A percentile compares a stretch with the other conserved stretches of the same genome.
Conservation (phyloP, 2,797 vertebrate genomes). For the Spatula versicolor region DNA sequence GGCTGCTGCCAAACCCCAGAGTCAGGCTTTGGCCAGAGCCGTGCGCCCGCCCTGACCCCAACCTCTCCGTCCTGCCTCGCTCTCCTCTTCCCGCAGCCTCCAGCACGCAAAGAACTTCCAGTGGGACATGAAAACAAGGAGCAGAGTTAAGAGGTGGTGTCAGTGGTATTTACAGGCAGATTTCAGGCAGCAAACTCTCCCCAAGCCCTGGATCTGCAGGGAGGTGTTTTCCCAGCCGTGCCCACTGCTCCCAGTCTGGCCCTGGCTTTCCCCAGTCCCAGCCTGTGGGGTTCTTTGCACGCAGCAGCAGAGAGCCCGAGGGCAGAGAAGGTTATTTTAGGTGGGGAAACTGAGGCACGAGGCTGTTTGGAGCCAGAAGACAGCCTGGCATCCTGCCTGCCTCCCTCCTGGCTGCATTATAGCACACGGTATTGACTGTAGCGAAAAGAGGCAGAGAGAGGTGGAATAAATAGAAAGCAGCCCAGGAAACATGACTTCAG, state of each 20-base stretch:
- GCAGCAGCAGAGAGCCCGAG: neutral
- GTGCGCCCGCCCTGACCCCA: fast-evolving
- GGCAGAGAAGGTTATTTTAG: neutral
- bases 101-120: neutral
- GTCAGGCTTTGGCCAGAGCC: neutral
- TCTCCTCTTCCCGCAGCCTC: neutral
- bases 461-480: neutral
- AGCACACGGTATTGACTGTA: neutral
- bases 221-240: neutral
- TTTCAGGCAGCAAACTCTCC: neutral
- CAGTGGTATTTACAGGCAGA: neutral
- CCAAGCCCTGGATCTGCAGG: fast-evolving
- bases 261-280: neutral
- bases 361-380: neutral
- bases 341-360: neutral
- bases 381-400: neutral
- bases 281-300: neutral
- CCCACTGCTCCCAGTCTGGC: neutral
- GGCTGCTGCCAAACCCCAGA: neutral
- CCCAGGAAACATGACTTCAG: neutral
- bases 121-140: fast-evolving
- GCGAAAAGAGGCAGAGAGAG: neutral
- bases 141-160: neutral
- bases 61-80: neutral
- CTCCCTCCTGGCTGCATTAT: neutral